Base-by-base conservation (phyloP, 2,888 invertebrate species). In the Cosmopolites sordidus region DNA sequence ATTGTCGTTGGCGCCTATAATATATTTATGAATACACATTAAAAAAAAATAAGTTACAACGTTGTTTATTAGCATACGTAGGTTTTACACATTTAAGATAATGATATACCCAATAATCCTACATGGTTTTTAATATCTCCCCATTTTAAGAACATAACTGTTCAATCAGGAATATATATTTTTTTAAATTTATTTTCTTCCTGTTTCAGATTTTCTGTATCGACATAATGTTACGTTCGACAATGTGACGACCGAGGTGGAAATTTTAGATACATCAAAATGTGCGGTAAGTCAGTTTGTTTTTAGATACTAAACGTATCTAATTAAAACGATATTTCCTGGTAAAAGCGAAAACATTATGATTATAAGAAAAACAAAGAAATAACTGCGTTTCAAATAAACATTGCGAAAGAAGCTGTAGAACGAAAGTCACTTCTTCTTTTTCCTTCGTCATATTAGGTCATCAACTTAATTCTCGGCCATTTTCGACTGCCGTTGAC, bases 251-350 rank as follows among this genome's bases (percentile, higher is more conserved):
- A 86, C 86, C 58, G 87, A 87, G 76, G 84, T 87, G 65, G 88
- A 87, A 79, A 87, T 86, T 74, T 77, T 86, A 75, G 88, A 87
- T 76, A 88, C 86, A 64, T 87, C 87, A 64, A 86, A 84, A 78
- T 87, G 86, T 77, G 84, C 83, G 79, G 88, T 88, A 79, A 84
- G 86, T 80, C 22, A 8, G 22, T 8, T 22, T 22, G 3, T 22
- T 8, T 22, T 22, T 22, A 22, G 22, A 3, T 22, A 22, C 8
- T 22, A 5, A 22, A 22, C 22, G 22, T 22, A 22, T 22, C 22
- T 22, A n/a, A n/a, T n/a, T n/a, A n/a, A n/a, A n/a, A n/a, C n/a
- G n/a, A n/a, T n/a, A n/a, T n/a, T n/a, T n/a, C n/a, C n/a, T n/a
- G n/a, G n/a, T n/a, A n/a, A n/a, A n/a, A n/a, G n/a, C n/a, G n/a